Evolutionary conservation across 2,113 vertebrate species (phyloP), one percentile per base, ranked within the genome.

Genomic region (Hippocampus barbouri): DNA sequence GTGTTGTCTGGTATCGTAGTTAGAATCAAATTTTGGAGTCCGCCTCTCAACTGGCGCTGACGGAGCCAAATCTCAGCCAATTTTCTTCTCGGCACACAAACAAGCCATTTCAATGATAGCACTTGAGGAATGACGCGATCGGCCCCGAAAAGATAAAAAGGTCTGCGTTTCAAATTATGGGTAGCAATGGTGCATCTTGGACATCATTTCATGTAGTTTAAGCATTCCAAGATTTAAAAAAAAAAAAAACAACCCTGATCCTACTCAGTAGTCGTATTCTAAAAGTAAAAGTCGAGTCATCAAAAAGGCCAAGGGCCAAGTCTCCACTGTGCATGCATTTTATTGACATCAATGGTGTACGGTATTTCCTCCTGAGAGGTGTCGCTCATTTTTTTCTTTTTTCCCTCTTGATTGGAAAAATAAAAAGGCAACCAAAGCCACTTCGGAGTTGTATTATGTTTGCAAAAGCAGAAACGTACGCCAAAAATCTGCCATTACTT

Each of bases 11-110:
- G 59, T 18, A 34, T 53, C 27, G 8, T 20, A 6, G 38, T 16
- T 23, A 25, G 34, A 27, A 71, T 70, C 56, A 71, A 15, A 43
- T 71, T 51, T 51, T 20, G 25, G 34, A 67, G 25, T 20, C 11
- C 12, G 5, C 15, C 6, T 21, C 21, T 30, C 14, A 16, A 43
- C 14, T 66, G 14, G 40, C 2, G 63, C 41, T 25, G 63, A 45
- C 63, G 4, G 14, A 25, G 41, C 63, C 23, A 66, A 45, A 66
- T 45, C 21, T 18, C 14, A 2, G 27, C 25, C 27, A 16, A 60
- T 30, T 60, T 30, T 60, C 40, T 21, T 15, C 43, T 64, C 20
- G 10, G 34, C 30, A 38, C 61, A 40, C 16, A 18, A 21, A 21
- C 30, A 40, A 5, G 38, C 43, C 21, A 23, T 23, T 43, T n/a